phyloP scores from a whole-genome alignment of 2,797 vertebrate species.

The Carcharodon carcharias region DNA sequence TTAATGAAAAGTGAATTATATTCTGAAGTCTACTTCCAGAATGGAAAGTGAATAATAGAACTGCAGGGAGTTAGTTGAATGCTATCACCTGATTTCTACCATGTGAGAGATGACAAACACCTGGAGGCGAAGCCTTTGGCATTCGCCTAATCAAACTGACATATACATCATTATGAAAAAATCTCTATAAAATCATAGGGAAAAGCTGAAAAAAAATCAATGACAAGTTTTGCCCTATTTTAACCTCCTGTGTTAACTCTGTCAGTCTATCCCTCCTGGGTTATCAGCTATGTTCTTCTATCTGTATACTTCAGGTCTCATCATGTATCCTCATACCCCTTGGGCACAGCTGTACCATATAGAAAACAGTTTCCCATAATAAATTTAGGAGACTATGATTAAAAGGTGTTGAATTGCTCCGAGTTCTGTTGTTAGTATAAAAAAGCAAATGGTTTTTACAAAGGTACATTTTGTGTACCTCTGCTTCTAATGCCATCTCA shows the following conservation, averaged over 20 bases:
- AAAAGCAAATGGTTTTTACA: neutral
- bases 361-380: neutral
- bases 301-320: neutral
- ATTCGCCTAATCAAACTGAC: neutral
- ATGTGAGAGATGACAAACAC: conserved; percentile 2
- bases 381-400: neutral
- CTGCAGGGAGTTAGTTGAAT: neutral
- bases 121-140: neutral
- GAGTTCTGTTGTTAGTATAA: neutral
- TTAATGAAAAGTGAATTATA: neutral
- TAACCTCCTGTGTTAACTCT: neutral
- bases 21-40: neutral
- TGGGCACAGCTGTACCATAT: neutral
- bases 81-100: neutral
- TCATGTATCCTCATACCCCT: neutral
- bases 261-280: no score
- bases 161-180: neutral
- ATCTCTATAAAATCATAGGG: neutral
- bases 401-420: neutral
- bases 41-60: neutral
- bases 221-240: neutral
- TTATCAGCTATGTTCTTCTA: neutral
- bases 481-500: neutral
- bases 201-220: neutral
- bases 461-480: neutral